Percentiles rank a stretch among this genome's conserved stretches.
These are phyloP conservation scores for Mya arenaria DNA, from an alignment of 1,140 invertebrate genomes.

Conservation along the genomic window DNA sequence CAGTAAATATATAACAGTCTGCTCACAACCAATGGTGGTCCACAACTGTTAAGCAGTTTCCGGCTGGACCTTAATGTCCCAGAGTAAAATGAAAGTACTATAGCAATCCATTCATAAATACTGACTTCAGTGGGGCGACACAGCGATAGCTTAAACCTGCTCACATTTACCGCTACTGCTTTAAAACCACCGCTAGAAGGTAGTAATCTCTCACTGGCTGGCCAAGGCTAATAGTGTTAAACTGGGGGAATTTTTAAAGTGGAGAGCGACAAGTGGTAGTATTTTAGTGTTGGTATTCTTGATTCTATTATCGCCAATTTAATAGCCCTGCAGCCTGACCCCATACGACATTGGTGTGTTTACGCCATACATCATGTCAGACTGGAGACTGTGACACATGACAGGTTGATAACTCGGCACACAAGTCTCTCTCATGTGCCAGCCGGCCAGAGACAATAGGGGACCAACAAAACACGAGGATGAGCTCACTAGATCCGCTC, in stretches of 20 bases:
- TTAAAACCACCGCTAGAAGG: no score
- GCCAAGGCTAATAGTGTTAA: background rate
- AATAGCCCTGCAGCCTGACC: conserved; percentile 61
- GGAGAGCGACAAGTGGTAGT: conserved; percentile 46
- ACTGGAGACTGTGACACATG: conserved; percentile 76
- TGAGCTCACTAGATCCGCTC: conserved; percentile 18
- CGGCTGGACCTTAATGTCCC: conserved; percentile 42
- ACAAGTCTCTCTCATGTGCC: conserved; percentile 12
- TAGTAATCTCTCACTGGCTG: background rate
- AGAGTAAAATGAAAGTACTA: conserved; percentile 55
- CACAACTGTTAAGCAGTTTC: conserved; percentile 44
- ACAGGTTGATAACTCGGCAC: conserved; percentile 73
- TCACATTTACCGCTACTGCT: background rate
- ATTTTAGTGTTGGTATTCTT: conserved; percentile 49
- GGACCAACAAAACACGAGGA: conserved; percentile 40
- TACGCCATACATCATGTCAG: conserved; percentile 76
- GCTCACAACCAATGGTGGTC: conserved; percentile 25
- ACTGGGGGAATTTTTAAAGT: background rate
- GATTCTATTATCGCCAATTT: conserved; percentile 54
- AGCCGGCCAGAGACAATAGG: conserved; percentile 19
- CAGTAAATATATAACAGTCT: background rate
- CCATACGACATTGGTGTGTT: conserved; percentile 69
- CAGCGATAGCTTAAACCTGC: conserved; percentile 14
- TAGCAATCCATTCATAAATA: conserved; percentile 57
- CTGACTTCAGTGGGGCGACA: conserved; percentile 34